phyloP scores from a whole-genome alignment of 2,113 vertebrate species.

The Antechinus flavipes region DNA sequence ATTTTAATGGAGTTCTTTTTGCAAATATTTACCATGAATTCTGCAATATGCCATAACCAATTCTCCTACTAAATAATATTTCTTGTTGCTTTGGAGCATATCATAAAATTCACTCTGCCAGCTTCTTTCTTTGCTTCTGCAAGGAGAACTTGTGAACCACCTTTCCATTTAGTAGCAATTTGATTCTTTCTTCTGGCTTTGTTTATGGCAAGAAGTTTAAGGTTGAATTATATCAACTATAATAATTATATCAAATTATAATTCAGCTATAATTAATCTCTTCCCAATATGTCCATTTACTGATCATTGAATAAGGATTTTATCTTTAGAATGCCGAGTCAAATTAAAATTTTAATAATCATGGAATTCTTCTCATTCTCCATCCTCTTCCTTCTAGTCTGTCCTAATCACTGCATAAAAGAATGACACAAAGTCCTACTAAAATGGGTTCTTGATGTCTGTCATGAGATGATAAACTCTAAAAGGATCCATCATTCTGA shows the following conservation, averaged over 20 bases:
- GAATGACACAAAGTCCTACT: too few relatives aligned
- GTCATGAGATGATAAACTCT: neutral
- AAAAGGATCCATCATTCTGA: neutral
- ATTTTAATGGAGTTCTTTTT: neutral
- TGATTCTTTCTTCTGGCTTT: neutral
- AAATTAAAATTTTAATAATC: neutral
- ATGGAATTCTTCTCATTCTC: neutral
- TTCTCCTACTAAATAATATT: neutral
- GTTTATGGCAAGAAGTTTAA: neutral
- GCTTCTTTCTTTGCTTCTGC: neutral
- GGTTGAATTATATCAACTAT: neutral
- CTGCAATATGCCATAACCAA: neutral
- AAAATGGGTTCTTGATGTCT: neutral
- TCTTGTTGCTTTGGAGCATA: neutral
- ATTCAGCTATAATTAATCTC: neutral
- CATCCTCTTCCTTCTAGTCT: neutral
- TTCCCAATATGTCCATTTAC: neutral
- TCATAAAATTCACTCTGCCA: neutral
- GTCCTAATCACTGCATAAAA: neutral
- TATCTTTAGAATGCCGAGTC: neutral
- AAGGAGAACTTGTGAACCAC: neutral
- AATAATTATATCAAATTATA: neutral
- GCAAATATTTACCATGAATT: neutral
- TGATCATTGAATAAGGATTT: neutral
- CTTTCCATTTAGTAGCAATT: neutral